These are phyloP conservation scores for Melitaea cinxia DNA, from an alignment of 1,140 invertebrate genomes.

Conservation along the genomic window DNA sequence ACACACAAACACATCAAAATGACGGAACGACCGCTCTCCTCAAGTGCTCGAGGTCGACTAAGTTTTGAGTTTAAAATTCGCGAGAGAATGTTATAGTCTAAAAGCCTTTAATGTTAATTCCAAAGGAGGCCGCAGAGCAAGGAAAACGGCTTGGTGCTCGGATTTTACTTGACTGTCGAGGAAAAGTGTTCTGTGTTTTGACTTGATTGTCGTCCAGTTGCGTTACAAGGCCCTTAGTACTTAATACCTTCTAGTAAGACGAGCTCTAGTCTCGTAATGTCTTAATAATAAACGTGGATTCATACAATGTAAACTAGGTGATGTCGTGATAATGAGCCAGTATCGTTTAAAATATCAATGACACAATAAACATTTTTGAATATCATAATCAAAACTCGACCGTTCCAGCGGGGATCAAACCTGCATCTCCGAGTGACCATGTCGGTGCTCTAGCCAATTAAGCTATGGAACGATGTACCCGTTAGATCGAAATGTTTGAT, in stretches of 20 bases:
- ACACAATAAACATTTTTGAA: too few relatives aligned
- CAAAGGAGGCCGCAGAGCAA: constrained; percentile 64
- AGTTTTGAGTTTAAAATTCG: constrained; percentile 52
- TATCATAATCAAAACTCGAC: too few relatives aligned
- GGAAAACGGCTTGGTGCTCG: constrained; percentile 59
- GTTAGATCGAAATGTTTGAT: too few relatives aligned
- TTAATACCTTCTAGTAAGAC: background rate
- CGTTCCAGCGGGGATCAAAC: too few relatives aligned
- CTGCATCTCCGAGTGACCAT: too few relatives aligned
- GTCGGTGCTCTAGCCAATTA: too few relatives aligned
- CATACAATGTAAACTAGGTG: too few relatives aligned
- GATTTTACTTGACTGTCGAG: constrained; percentile 10
- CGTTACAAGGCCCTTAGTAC: background rate
- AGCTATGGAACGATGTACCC: too few relatives aligned
- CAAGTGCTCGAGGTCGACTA: constrained; percentile 72
- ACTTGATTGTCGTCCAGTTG: background rate
- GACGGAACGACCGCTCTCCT: constrained; percentile 54
- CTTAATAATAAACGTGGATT: background rate
- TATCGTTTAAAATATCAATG: too few relatives aligned
- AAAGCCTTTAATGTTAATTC: constrained; percentile 53
- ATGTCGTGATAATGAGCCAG: too few relatives aligned
- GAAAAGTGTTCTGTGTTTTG: background rate
- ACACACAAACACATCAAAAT: constrained; percentile 37
- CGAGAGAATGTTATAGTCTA: constrained; percentile 60
- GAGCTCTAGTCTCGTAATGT: background rate